Evolutionary conservation across 2,888 invertebrate species (phyloP).

Genomic region (Thera obeliscata): DNA sequence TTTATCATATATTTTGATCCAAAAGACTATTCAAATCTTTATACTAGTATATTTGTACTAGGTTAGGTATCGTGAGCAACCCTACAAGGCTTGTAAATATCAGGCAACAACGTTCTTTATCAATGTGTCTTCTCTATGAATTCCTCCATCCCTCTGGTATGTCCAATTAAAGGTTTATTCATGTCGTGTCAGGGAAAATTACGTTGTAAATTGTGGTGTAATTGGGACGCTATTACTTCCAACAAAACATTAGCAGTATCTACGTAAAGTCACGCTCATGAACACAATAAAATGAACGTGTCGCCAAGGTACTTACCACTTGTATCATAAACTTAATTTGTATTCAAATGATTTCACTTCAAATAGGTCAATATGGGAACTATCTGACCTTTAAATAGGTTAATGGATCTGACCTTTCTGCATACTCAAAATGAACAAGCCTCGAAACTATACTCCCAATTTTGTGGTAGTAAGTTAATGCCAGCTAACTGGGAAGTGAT

Average conservation of each 20-base stretch:
- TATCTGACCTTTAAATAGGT: neutral
- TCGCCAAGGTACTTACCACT: constrained; percentile 1
- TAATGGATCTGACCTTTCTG: neutral
- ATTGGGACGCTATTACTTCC: constrained; percentile 17
- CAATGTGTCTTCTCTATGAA: neutral
- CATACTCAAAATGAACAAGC: constrained; percentile 4
- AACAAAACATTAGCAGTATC: constrained; percentile 16
- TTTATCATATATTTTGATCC: no score
- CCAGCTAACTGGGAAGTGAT: constrained; percentile 21
- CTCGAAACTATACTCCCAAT: neutral
- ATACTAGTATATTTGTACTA: no score
- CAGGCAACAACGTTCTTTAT: no score
- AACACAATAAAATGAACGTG: constrained; percentile 4
- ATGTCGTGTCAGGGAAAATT: constrained; percentile 5
- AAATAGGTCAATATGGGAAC: neutral
- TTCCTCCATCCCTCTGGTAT: constrained; percentile 1
- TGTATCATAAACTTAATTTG: neutral
- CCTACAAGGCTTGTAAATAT: no score
- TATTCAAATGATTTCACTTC: neutral
- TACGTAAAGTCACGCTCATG: constrained; percentile 15
- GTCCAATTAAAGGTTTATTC: constrained; percentile 14
- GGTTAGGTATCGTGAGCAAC: no score
- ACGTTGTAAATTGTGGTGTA: constrained; percentile 15
- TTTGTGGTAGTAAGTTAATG: constrained; percentile 10
- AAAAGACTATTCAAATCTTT: no score